Conservation (phyloP, 2,888 invertebrate species). For the Ochropleura leucogaster region DNA sequence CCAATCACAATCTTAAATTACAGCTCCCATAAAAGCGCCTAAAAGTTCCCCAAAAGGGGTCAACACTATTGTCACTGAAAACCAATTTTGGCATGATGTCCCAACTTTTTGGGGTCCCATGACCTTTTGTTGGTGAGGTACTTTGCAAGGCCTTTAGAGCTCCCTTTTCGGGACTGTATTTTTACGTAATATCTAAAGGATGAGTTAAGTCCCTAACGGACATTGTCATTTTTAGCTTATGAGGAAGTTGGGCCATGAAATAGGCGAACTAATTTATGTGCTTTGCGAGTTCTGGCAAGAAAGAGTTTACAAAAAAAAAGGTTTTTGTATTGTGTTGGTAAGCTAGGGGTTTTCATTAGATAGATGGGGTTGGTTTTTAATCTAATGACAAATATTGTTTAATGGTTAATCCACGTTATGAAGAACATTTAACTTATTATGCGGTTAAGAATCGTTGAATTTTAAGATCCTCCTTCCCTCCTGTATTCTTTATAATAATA, state of each 20-base stretch:
- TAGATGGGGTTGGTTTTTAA: neutral
- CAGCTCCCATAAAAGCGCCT: constrained; percentile 7
- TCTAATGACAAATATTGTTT: neutral
- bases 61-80: constrained; percentile 29
- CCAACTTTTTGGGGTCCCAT: constrained; percentile 19
- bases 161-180: constrained; percentile 27
- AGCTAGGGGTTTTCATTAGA: neutral
- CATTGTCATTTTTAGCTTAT: constrained; percentile 29
- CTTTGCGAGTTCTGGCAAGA: neutral
- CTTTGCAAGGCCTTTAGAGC: constrained; percentile 32
- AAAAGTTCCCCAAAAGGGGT: constrained; percentile 17
- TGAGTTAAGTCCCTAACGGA: constrained; percentile 29
- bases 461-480: no score
- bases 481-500: no score
- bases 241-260: neutral
- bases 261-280: constrained; percentile 9
- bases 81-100: constrained; percentile 37
- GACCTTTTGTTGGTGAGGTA: constrained; percentile 38
- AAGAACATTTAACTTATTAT: neutral
- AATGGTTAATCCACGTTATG: neutral
- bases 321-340: neutral
- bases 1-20: neutral
- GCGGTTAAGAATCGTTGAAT: neutral
- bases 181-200: constrained; percentile 26
- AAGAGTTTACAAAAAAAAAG: neutral